Evolutionary conservation across 2,113 vertebrate genomes (phyloP), one percentile per base, ranked within the genome.

Genomic region (Mohoua ochrocephala): DNA sequence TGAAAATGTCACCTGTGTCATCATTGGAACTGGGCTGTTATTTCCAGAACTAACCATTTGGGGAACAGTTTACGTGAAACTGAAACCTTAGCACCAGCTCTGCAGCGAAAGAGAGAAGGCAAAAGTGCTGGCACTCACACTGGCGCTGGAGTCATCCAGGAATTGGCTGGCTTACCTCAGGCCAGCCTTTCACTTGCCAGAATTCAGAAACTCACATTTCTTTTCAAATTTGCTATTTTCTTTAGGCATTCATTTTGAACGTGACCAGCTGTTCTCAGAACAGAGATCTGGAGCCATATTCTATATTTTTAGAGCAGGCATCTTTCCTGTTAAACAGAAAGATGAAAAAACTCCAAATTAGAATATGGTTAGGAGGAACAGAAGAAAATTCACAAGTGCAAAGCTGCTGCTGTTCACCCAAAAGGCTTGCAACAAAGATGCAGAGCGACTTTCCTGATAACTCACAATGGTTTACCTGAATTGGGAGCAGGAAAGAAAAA

Each of bases 1-100:
- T 95, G 91, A 93, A 97, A 97, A 96, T 96, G 95, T 97, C 95
- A 96, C 96, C 96, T 96, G 95, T 96, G 93, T 97, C 94, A 94
- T 97, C 96, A 3, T 74, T 96, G 90, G 90, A 93, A 92, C 92
- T 88, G 93, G 96, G 95, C 95, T 96, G 95, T 95, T 96, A 95
- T 97, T 94, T 96, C 93, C 95, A 97, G 95, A 93, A 74, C 95
- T 91, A 96, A 97, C 91, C 96, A 94, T 96, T 96, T 96, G 95
- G 95, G 79, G 68, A 97, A 95, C 15, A 84, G 88, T 88, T 94
- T 93, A 95, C 35, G 35, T 6, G 63, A 94, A 91, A 89, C 75
- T 30, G 75, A 96, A 97, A 96, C 94, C 93, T 95, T 96, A 96
- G 75, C 94, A 96, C 93, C 93, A 96, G 93, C 82, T 96, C 90